Percentiles rank a stretch among this genome's conserved stretches.
Evolutionary conservation across 2,113 vertebrate genomes (phyloP).

Genomic region (Triplophysa tibetana): DNA sequence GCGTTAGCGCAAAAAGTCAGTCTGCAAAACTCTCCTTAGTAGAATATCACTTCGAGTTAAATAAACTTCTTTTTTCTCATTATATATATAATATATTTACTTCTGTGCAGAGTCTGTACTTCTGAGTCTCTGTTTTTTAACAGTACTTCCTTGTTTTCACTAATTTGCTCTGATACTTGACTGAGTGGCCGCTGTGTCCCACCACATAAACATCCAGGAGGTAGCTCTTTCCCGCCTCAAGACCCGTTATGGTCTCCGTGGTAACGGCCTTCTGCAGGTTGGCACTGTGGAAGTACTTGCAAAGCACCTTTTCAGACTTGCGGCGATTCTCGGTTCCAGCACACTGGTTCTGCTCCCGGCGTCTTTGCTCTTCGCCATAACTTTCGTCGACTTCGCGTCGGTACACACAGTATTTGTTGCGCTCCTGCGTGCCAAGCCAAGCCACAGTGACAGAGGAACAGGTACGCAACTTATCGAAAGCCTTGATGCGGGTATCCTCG

Average conservation of each 20-base stretch:
- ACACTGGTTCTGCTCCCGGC: conserved; percentile 91
- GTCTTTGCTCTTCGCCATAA: conserved; percentile 86
- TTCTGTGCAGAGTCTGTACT: conserved; percentile 66
- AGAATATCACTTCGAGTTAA: conserved; percentile 80
- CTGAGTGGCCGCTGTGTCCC: conserved; percentile 90
- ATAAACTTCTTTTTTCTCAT: conserved; percentile 68
- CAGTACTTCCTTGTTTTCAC: conserved; percentile 98
- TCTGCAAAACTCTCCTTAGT: conserved; percentile 77
- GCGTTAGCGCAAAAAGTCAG: conserved; percentile 81
- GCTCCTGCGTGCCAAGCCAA: conserved; percentile 95
- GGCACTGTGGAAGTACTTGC: conserved; percentile 97
- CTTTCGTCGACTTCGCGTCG: conserved; percentile 85
- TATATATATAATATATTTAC: conserved; percentile 80
- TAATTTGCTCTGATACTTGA: conserved; percentile 97
- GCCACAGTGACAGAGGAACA: conserved; percentile 92
- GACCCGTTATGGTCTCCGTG: conserved; percentile 89
- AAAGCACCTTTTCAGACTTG: conserved; percentile 94
- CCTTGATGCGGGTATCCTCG: conserved; percentile 93
- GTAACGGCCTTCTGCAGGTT: conserved; percentile 96
- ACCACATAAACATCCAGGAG: conserved; percentile 96
- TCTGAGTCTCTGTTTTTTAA: conserved; percentile 74
- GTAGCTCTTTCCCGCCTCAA: conserved; percentile 91
- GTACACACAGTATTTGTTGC: conserved; percentile 97
- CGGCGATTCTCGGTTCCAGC: conserved; percentile 88
- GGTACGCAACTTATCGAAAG: conserved; percentile 94